phyloP scores from a whole-genome alignment of 2,888 invertebrate genomes.

The Drosophila aldrichi region DNA sequence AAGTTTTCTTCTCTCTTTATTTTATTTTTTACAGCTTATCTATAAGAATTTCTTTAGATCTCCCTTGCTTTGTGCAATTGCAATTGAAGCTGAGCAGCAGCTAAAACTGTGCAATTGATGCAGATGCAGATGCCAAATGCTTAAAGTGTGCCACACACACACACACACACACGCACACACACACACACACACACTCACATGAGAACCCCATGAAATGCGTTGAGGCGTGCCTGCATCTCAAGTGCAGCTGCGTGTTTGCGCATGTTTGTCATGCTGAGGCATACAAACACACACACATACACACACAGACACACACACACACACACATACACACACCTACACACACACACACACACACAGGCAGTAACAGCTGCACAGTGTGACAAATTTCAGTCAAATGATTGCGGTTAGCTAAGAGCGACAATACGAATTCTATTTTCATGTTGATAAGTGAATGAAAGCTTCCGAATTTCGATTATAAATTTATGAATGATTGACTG shows the following conservation, averaged over 20 bases:
- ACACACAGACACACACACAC: background rate
- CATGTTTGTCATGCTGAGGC: slow-evolving; percentile 48
- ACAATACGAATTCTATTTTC: background rate
- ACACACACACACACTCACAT: background rate
- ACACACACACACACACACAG: background rate
- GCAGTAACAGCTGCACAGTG: slow-evolving; percentile 8
- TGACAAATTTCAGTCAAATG: background rate
- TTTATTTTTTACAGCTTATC: no score
- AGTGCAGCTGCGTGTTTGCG: slow-evolving; percentile 52
- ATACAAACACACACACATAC: slow-evolving; percentile 38
- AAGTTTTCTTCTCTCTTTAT: no score
- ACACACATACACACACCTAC: slow-evolving; percentile 34
- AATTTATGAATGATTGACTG: background rate
- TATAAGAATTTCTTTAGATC: no score
- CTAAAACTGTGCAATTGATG: slow-evolving; percentile 21
- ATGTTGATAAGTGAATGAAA: background rate
- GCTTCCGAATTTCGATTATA: background rate
- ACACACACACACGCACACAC: background rate
- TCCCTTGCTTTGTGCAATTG: slow-evolving; percentile 18
- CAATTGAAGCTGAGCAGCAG: slow-evolving; percentile 42
- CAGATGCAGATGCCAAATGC: slow-evolving; percentile 13
- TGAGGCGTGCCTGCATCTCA: slow-evolving; percentile 27
- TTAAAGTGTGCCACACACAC: slow-evolving; percentile 9
- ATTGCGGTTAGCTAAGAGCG: background rate
- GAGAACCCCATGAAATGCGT: slow-evolving; percentile 6